Percentiles rank a stretch among this genome's conserved stretches.
These are phyloP conservation scores for Dicaeum eximium DNA, from an alignment of 2,113 vertebrate genomes.

Conservation along the genomic window DNA sequence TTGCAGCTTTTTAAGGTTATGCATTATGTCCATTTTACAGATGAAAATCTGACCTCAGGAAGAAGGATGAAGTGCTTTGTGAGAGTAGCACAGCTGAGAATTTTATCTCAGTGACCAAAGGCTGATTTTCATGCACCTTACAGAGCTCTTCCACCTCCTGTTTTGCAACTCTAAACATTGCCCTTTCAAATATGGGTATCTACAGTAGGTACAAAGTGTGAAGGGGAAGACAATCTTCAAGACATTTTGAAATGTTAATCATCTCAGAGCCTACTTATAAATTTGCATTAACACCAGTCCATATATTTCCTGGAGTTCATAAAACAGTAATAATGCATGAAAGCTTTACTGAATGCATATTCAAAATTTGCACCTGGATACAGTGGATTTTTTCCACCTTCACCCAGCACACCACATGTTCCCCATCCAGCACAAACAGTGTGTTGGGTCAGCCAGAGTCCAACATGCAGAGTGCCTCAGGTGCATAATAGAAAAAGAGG, in stretches of 20 bases:
- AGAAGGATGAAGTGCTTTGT: not conserved
- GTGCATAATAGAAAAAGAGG: slow-evolving; percentile 16
- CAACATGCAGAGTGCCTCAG: slow-evolving; percentile 44
- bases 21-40: not conserved
- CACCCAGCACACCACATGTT: slow-evolving; percentile 40
- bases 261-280: not conserved
- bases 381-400: slow-evolving; percentile 39
- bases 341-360: not conserved
- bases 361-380: slow-evolving; percentile 51
- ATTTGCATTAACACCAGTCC: not conserved
- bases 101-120: not conserved
- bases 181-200: not conserved
- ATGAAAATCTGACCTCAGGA: not conserved
- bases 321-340: not conserved
- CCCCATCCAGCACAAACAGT: slow-evolving; percentile 43
- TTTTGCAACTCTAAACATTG: not conserved
- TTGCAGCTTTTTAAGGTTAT: not conserved
- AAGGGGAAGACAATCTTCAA: not conserved
- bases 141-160: not conserved
- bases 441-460: slow-evolving; percentile 55
- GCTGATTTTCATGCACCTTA: not conserved
- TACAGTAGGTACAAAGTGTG: not conserved
- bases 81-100: not conserved
- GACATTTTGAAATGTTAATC: not conserved
- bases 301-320: not conserved